phyloP scores from a whole-genome alignment of 2,113 vertebrate genomes.

The Tursiops truncatus region DNA sequence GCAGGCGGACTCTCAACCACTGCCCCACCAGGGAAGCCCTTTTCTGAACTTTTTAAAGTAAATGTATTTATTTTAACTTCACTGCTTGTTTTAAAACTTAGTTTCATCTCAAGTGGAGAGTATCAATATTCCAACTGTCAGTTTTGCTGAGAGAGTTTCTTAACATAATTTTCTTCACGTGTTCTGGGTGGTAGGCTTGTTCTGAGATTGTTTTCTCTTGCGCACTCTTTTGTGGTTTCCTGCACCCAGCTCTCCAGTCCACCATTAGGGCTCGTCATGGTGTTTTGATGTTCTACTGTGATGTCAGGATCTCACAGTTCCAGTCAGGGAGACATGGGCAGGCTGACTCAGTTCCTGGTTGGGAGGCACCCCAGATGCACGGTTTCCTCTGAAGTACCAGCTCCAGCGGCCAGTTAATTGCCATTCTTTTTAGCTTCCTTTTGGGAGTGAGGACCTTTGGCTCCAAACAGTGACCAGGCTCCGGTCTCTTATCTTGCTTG shows the following conservation, averaged over 20 bases:
- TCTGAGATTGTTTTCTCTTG: background rate
- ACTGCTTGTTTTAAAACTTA: background rate
- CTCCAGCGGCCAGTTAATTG: background rate
- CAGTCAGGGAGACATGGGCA: background rate
- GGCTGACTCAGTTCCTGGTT: background rate
- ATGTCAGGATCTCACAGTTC: background rate
- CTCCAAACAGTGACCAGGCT: conserved; percentile 45
- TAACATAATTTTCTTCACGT: background rate
- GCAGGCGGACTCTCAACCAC: no score
- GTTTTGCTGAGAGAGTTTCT: background rate
- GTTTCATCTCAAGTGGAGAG: background rate
- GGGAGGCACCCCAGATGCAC: background rate
- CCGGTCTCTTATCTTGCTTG: conserved; percentile 17
- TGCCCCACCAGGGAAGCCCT: no score
- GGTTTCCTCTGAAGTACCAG: background rate
- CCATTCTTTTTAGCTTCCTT: conserved; percentile 49
- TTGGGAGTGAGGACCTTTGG: background rate
- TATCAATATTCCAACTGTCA: background rate
- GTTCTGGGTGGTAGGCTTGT: background rate
- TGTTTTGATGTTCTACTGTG: background rate
- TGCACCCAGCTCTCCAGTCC: background rate
- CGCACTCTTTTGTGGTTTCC: background rate
- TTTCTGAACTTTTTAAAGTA: background rate
- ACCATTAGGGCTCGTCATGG: background rate
- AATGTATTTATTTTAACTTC: conserved; percentile 4